Conservation (phyloP, 2,888 invertebrate species). For the Tubulanus polymorphus region DNA sequence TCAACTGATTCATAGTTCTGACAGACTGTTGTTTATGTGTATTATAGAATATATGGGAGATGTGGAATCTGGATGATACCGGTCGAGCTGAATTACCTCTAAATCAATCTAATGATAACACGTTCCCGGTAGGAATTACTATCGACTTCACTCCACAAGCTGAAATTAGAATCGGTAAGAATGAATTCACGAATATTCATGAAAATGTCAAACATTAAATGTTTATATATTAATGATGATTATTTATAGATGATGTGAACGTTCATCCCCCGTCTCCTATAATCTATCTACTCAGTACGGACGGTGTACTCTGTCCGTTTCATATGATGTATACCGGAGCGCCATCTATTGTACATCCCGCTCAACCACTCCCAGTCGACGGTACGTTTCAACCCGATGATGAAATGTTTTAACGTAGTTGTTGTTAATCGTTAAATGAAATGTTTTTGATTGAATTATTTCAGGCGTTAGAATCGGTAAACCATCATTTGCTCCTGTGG, state of each 20-base stretch:
- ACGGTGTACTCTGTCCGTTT: slow-evolving; percentile 73
- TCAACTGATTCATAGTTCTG: not conserved
- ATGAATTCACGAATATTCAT: too few relatives aligned
- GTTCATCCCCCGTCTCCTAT: slow-evolving; percentile 71
- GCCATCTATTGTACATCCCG: slow-evolving; percentile 20
- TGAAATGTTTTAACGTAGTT: too few relatives aligned
- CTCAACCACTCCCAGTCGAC: slow-evolving; percentile 19
- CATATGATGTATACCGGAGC: slow-evolving; percentile 57
- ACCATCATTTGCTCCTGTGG: too few relatives aligned
- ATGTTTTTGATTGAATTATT: too few relatives aligned
- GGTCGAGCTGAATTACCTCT: slow-evolving; percentile 80
- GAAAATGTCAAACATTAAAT: too few relatives aligned
- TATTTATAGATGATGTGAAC: slow-evolving; percentile 29
- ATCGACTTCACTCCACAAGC: slow-evolving; percentile 68
- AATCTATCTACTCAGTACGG: slow-evolving; percentile 71
- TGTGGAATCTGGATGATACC: slow-evolving; percentile 74
- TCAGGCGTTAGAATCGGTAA: too few relatives aligned
- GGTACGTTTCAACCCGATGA: too few relatives aligned
- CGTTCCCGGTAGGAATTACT: slow-evolving; percentile 75
- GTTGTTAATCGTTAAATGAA: too few relatives aligned
- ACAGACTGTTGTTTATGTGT: not conserved
- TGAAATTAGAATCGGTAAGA: slow-evolving; percentile 34
- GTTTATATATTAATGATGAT: too few relatives aligned
- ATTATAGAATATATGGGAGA: slow-evolving; percentile 63
- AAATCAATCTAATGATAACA: slow-evolving; percentile 66